A percentile compares a stretch with the other conserved stretches of the same genome.
Evolutionary conservation across 2,113 vertebrate species (phyloP).

Genomic region (Calonectris borealis): DNA sequence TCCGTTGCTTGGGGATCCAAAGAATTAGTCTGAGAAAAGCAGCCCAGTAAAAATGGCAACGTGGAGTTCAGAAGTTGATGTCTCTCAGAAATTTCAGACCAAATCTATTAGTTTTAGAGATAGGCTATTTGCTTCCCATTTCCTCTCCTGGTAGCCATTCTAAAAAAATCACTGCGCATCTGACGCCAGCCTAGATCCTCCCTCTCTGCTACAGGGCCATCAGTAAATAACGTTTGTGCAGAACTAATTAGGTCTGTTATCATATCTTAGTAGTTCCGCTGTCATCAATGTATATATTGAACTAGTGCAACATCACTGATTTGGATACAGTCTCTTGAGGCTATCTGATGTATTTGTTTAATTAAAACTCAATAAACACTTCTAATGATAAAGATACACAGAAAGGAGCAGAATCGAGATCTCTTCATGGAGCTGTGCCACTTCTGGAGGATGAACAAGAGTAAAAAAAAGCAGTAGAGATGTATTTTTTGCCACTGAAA

Average conservation of each 20-base stretch:
- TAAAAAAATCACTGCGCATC: not conserved
- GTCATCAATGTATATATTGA: not conserved
- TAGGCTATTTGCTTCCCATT: not conserved
- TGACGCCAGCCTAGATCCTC: not conserved
- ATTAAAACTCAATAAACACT: conserved; percentile 33
- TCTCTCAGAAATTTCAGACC: not conserved
- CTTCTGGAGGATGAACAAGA: not conserved
- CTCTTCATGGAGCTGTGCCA: not conserved
- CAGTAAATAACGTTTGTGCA: not conserved
- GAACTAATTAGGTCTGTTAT: not conserved
- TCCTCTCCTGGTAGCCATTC: not conserved
- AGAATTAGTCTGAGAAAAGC: not conserved
- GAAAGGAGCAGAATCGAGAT: not conserved
- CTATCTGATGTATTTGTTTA: not conserved
- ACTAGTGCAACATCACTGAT: not conserved
- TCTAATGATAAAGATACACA: not conserved
- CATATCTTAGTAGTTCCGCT: not conserved
- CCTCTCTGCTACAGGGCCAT: not conserved
- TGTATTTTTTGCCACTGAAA: not conserved
- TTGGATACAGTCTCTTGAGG: not conserved
- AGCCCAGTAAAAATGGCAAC: not conserved
- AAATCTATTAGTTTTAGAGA: not conserved
- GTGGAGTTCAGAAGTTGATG: not conserved
- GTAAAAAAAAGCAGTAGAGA: not conserved
- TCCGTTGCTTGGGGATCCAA: not conserved